phyloP scores from a whole-genome alignment of 2,797 vertebrate genomes.

The Sebastes oblongus region DNA sequence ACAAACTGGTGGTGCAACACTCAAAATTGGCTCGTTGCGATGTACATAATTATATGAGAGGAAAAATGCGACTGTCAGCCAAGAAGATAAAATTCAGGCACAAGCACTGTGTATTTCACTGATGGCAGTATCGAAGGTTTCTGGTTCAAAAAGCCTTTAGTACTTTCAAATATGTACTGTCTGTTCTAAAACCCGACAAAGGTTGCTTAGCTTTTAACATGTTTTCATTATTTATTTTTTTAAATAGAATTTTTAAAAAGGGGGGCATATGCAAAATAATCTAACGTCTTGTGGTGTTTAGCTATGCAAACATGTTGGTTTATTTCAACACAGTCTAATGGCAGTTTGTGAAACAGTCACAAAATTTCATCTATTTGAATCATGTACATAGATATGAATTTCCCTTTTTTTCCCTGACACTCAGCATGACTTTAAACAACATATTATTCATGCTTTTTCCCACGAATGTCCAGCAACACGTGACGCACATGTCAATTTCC shows the following conservation, averaged over 20 bases:
- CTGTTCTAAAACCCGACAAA: not conserved
- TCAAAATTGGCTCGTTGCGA: not conserved
- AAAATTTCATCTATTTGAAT: too few species aligned
- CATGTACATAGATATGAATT: too few species aligned
- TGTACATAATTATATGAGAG: not conserved
- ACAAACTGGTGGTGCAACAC: not conserved
- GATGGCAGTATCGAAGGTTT: not conserved
- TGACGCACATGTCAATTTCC: too few species aligned
- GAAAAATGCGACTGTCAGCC: not conserved
- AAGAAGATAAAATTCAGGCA: not conserved
- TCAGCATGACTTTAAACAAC: too few species aligned
- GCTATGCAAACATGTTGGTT: not conserved
- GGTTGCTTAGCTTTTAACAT: too few species aligned
- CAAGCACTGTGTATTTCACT: not conserved
- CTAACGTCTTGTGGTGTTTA: not conserved
- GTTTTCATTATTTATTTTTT: not conserved
- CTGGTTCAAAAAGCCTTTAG: not conserved
- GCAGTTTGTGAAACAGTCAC: too few species aligned
- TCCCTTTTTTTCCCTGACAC: too few species aligned
- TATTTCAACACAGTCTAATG: not conserved
- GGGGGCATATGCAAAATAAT: not conserved
- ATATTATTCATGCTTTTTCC: too few species aligned
- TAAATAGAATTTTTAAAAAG: not conserved
- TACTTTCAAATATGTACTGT: not conserved
- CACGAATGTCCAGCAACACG: too few species aligned